Conservation (phyloP, 1,140 invertebrate species). For the Belonocnema kinseyi region DNA sequence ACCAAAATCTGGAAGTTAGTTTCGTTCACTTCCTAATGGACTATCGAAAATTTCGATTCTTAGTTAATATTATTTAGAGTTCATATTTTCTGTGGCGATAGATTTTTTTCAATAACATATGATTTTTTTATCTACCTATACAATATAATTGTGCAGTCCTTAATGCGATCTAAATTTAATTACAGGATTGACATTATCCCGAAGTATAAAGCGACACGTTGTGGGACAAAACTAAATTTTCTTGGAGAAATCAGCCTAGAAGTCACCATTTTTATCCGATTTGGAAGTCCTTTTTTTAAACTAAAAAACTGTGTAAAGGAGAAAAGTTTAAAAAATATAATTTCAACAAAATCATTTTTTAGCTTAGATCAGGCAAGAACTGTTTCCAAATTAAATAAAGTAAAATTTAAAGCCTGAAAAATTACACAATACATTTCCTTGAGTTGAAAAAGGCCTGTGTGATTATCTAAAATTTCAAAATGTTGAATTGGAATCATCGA, state of each 20-base stretch:
- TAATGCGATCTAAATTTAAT: slow-evolving; percentile 53
- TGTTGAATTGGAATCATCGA: too few species aligned
- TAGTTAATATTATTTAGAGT: slow-evolving; percentile 3
- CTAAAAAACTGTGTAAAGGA: too few species aligned
- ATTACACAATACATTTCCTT: too few species aligned
- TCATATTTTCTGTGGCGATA: slow-evolving; percentile 7
- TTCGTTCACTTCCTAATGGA: background rate
- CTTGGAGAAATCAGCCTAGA: background rate
- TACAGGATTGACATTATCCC: slow-evolving; percentile 44
- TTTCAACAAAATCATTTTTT: too few species aligned
- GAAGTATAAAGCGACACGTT: slow-evolving; percentile 34
- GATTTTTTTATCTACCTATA: slow-evolving; percentile 57
- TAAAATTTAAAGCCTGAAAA: too few species aligned
- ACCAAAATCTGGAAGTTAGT: background rate
- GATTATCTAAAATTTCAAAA: too few species aligned
- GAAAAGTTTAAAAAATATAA: too few species aligned
- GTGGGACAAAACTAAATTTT: slow-evolving; percentile 39
- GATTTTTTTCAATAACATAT: slow-evolving; percentile 30
- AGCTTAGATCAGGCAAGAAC: too few species aligned
- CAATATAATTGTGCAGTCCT: slow-evolving; percentile 44
- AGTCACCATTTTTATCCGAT: too few species aligned
- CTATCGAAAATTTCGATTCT: slow-evolving; percentile 10
- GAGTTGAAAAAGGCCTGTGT: too few species aligned
- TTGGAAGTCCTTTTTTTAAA: too few species aligned
- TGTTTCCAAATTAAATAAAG: too few species aligned